A percentile compares a stretch with the other conserved stretches of the same genome.
phyloP scores from a whole-genome alignment of 2,888 invertebrate genomes.

The Cosmopolites sordidus region DNA sequence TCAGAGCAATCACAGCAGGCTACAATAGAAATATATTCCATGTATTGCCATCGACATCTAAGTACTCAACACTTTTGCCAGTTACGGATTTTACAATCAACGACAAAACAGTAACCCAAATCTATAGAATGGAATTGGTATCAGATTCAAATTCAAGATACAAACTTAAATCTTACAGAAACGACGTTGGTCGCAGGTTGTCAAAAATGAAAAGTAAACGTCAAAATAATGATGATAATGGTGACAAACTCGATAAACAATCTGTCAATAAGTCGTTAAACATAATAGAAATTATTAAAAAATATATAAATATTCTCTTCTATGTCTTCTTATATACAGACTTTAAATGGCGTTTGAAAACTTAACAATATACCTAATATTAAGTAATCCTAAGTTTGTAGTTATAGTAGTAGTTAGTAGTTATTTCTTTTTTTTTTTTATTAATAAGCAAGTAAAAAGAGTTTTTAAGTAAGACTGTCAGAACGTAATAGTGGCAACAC shows the following conservation, averaged over 20 bases:
- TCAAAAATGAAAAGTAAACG: background rate
- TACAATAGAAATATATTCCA: constrained; percentile 51
- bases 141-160: background rate
- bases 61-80: constrained; percentile 52
- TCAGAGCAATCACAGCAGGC: constrained; percentile 50
- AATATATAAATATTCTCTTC: constrained; percentile 5
- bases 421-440: too few relatives aligned
- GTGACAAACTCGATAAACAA: background rate
- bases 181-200: background rate
- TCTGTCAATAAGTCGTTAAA: background rate
- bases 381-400: too few relatives aligned
- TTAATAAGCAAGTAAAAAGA: too few relatives aligned
- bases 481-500: too few relatives aligned
- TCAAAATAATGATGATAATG: background rate
- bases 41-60: constrained; percentile 53
- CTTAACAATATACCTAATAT: too few relatives aligned
- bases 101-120: constrained; percentile 18
- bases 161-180: background rate
- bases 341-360: too few relatives aligned
- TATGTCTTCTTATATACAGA: too few relatives aligned
- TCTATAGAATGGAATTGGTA: constrained; percentile 10
- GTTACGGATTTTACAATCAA: constrained; percentile 19
- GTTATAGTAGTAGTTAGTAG: too few relatives aligned
- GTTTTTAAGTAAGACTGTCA: too few relatives aligned
- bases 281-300: background rate